phyloP scores from a whole-genome alignment of 1,140 invertebrate genomes.

The Meloidogyne exigua region DNA sequence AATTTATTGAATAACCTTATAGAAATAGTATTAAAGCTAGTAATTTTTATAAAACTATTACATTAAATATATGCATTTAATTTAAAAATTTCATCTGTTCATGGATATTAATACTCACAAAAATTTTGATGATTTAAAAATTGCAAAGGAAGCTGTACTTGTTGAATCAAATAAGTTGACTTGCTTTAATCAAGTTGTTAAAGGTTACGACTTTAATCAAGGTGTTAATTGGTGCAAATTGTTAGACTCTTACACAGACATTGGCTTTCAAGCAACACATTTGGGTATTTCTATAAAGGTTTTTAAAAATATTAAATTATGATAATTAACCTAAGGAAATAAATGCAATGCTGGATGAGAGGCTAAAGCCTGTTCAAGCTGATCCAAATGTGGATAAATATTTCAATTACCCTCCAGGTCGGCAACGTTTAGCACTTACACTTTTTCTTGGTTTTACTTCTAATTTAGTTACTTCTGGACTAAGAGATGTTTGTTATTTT shows the following conservation, averaged over 20 bases:
- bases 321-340: slow-evolving; percentile 74
- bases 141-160: neutral
- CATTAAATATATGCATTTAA: too few species aligned
- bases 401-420: slow-evolving; percentile 67
- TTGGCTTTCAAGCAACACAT: slow-evolving; percentile 88
- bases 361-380: slow-evolving; percentile 38
- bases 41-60: too few species aligned
- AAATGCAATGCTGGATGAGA: slow-evolving; percentile 56
- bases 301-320: slow-evolving; percentile 73
- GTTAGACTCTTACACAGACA: slow-evolving; percentile 76
- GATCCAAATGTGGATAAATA: slow-evolving; percentile 40
- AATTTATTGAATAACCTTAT: neutral
- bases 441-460: slow-evolving; percentile 97
- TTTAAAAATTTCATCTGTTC: neutral
- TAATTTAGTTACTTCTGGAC: slow-evolving; percentile 90
- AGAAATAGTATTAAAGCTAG: too few species aligned
- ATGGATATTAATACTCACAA: neutral
- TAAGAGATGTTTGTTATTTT: slow-evolving; percentile 80
- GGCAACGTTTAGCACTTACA: slow-evolving; percentile 79
- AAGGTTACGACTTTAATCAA: slow-evolving; percentile 87
- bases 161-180: neutral
- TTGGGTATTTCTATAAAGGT: slow-evolving; percentile 8
- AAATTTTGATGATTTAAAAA: neutral
- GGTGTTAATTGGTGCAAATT: slow-evolving; percentile 83
- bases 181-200: slow-evolving; percentile 42